phyloP scores from a whole-genome alignment of 2,797 vertebrate species.

The Miichthys miiuy region DNA sequence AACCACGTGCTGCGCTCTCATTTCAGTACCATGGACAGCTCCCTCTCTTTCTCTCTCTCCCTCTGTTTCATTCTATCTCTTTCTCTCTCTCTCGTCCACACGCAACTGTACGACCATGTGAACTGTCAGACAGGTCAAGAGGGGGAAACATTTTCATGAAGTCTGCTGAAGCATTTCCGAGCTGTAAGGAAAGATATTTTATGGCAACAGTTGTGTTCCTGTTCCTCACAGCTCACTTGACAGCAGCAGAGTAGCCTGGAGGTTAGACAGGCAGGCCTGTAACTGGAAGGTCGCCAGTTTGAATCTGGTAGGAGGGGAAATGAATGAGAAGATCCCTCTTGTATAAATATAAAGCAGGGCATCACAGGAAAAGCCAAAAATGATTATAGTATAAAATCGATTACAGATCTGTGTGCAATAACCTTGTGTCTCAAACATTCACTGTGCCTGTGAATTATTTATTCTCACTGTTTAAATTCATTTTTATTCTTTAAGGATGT shows the following conservation, averaged over 20 bases:
- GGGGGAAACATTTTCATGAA: background rate
- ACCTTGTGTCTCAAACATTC: too few relatives aligned
- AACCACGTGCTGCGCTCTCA: constrained; percentile 71
- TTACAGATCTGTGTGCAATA: too few relatives aligned
- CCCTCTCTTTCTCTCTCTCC: constrained; percentile 28
- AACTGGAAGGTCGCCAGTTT: constrained; percentile 71
- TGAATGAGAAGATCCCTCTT: constrained; percentile 63
- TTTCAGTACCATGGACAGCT: constrained; percentile 72
- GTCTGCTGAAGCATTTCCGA: background rate
- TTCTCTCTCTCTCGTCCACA: constrained; percentile 17
- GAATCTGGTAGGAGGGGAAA: constrained; percentile 42
- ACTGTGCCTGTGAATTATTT: too few relatives aligned
- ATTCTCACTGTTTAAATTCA: too few relatives aligned
- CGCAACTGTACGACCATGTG: background rate
- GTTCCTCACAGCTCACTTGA: constrained; percentile 32
- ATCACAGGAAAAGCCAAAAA: constrained; percentile 4
- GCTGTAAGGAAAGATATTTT: background rate
- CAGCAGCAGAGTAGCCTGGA: constrained; percentile 40
- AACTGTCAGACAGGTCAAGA: constrained; percentile 29
- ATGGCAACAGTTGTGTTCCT: constrained; percentile 40
- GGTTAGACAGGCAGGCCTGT: constrained; percentile 50
- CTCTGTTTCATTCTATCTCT: constrained; percentile 17
- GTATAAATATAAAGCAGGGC: constrained; percentile 48
- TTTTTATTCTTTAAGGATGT: too few relatives aligned
- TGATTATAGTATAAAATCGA: background rate